phyloP scores from a whole-genome alignment of 2,113 vertebrate species.

The Pelodiscus sinensis region DNA sequence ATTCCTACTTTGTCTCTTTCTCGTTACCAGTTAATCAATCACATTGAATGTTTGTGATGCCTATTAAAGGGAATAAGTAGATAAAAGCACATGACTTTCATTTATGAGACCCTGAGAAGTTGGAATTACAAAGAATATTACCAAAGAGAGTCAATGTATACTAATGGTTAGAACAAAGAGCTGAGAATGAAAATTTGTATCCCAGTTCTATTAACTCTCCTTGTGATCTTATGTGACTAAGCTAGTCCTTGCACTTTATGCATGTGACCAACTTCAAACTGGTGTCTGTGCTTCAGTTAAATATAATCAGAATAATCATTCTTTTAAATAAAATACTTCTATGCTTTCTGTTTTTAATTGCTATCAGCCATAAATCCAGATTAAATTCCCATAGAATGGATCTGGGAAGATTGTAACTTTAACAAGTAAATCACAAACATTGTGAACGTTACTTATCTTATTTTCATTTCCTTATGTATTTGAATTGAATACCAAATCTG shows the following conservation, averaged over 20 bases:
- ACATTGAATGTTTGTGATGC: conserved; percentile 69
- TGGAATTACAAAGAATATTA: conserved; percentile 70
- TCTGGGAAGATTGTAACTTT: conserved; percentile 54
- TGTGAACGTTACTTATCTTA: neutral
- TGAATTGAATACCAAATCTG: conserved; percentile 18
- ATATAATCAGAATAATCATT: conserved; percentile 51
- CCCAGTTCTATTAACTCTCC: conserved; percentile 61
- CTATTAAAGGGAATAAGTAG: conserved; percentile 72
- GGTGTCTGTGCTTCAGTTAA: conserved; percentile 32
- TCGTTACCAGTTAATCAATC: conserved; percentile 73
- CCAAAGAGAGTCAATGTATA: conserved; percentile 70
- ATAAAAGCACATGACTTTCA: conserved; percentile 73
- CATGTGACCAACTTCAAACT: conserved; percentile 45
- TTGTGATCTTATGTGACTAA: conserved; percentile 61
- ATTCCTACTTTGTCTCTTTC: conserved; percentile 70
- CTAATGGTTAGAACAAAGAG: conserved; percentile 74
- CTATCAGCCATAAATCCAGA: conserved; percentile 60
- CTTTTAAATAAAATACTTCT: conserved; percentile 51
- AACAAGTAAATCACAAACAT: conserved; percentile 44
- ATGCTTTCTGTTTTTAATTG: conserved; percentile 57
- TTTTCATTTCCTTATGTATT: conserved; percentile 6
- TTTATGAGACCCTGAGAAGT: conserved; percentile 69
- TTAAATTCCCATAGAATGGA: conserved; percentile 58
- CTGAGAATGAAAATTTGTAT: conserved; percentile 58
- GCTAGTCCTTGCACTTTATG: conserved; percentile 36